A percentile compares a stretch with the other conserved stretches of the same genome.
These are phyloP conservation scores for Andrena chrysosceles DNA, from an alignment of 2,888 invertebrate species.

Conservation along the genomic window DNA sequence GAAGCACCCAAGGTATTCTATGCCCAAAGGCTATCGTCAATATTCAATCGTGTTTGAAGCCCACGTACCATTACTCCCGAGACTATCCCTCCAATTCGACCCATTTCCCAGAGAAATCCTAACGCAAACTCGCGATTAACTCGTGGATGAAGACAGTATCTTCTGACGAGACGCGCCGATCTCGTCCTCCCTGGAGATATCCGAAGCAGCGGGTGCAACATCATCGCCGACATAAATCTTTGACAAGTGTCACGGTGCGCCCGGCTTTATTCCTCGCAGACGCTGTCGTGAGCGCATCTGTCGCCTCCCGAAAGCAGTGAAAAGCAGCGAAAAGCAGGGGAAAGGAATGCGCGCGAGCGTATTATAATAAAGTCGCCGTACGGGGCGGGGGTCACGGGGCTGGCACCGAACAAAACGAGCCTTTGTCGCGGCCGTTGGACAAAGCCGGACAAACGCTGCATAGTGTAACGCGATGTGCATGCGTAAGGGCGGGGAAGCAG, in stretches of 20 bases:
- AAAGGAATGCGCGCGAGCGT: slow-evolving; percentile 54
- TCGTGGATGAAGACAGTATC: neutral
- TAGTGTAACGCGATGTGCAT: slow-evolving; percentile 49
- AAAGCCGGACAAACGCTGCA: slow-evolving; percentile 67
- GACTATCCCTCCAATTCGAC: neutral
- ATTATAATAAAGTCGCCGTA: slow-evolving; percentile 74
- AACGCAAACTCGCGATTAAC: slow-evolving; percentile 3
- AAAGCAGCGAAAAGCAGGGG: slow-evolving; percentile 42
- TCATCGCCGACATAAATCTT: slow-evolving; percentile 22
- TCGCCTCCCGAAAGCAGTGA: slow-evolving; percentile 51
- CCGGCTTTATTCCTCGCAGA: slow-evolving; percentile 39
- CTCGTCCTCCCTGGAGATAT: slow-evolving; percentile 1
- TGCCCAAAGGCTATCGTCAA: slow-evolving; percentile 1
- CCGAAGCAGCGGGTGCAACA: neutral
- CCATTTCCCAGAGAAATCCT: neutral
- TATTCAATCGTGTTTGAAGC: neutral
- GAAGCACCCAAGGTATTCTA: neutral
- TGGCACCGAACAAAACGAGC: slow-evolving; percentile 76
- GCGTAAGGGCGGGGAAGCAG: slow-evolving; percentile 30
- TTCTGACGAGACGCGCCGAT: neutral
- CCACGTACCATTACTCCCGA: neutral
- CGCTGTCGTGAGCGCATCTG: slow-evolving; percentile 62
- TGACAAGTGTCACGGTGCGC: neutral
- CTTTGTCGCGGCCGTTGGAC: slow-evolving; percentile 74
- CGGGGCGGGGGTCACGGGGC: slow-evolving; percentile 49